A percentile compares a stretch with the other conserved stretches of the same genome.
Evolutionary conservation across 37 sponge, comb jelly and placozoan species (phyloP).

Genomic region (Mnemiopsis leidyi): DNA sequence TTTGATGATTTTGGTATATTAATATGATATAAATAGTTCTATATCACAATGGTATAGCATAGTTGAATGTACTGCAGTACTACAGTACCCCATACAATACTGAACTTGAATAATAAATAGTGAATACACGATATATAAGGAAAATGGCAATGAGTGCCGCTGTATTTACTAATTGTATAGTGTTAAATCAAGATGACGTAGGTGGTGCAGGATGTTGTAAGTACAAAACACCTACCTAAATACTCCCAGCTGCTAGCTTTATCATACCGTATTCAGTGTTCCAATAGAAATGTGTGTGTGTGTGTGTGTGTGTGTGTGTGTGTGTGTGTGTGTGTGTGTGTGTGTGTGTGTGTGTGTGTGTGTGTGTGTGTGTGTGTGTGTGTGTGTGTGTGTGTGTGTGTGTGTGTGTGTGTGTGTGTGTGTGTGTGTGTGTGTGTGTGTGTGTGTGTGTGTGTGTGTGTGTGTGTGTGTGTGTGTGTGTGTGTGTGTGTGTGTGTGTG

Average conservation of each 20-base stretch:
- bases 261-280: neutral
- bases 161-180: no score
- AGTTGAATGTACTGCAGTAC: no score
- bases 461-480: conserved; percentile 66
- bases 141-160: no score
- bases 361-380: conserved; percentile 71
- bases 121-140: no score
- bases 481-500: conserved; percentile 62
- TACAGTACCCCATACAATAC: no score
- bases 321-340: conserved; percentile 37
- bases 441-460: conserved; percentile 55
- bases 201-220: no score
- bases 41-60: no score
- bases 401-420: conserved; percentile 62
- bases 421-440: conserved; percentile 63
- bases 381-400: conserved; percentile 71
- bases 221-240: neutral
- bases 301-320: conserved; percentile 28
- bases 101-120: no score
- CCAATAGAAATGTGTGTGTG: conserved; percentile 1
- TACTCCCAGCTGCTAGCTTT: neutral
- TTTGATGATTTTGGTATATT: no score
- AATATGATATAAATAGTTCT: no score
- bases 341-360: conserved; percentile 70
- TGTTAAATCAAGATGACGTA: no score